Evolutionary conservation across 2,797 vertebrate genomes (phyloP).

Genomic region (Paratrypauchen microcephalus): DNA sequence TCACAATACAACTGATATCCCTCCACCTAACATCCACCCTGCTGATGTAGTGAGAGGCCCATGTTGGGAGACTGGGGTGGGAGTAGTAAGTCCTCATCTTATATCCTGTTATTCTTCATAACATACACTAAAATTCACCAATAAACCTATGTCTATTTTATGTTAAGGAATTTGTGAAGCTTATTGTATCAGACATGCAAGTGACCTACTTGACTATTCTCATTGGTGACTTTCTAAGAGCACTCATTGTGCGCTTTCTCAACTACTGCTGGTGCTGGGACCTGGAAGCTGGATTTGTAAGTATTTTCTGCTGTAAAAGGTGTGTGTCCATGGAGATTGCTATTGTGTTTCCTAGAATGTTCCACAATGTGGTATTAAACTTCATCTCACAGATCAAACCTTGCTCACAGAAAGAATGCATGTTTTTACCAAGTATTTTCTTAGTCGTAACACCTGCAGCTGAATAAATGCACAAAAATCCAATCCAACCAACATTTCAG

Average conservation of each 20-base stretch:
- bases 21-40: conserved; percentile 82
- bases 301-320: background rate
- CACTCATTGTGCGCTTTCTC: conserved; percentile 93
- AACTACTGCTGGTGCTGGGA: conserved; percentile 99
- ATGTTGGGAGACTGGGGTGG: conserved; percentile 97
- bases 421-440: no score
- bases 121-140: background rate
- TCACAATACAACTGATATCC: conserved; percentile 68
- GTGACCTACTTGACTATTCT: conserved; percentile 95
- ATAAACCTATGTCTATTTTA: background rate
- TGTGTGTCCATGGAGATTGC: no score
- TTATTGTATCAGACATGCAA: conserved; percentile 95
- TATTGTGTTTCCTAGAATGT: no score
- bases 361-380: no score
- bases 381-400: no score
- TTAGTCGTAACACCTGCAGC: no score
- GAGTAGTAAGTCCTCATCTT: conserved; percentile 81
- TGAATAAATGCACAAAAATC: no score
- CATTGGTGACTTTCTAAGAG: conserved; percentile 94
- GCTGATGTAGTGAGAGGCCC: conserved; percentile 91
- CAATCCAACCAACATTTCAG: no score
- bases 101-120: no score
- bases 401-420: no score
- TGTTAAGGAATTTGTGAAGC: conserved; percentile 93
- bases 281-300: conserved; percentile 96